A percentile compares a stretch with the other conserved stretches of the same genome.
Evolutionary conservation across 2,113 vertebrate genomes (phyloP).

Genomic region (Reinhardtius hippoglossoides): DNA sequence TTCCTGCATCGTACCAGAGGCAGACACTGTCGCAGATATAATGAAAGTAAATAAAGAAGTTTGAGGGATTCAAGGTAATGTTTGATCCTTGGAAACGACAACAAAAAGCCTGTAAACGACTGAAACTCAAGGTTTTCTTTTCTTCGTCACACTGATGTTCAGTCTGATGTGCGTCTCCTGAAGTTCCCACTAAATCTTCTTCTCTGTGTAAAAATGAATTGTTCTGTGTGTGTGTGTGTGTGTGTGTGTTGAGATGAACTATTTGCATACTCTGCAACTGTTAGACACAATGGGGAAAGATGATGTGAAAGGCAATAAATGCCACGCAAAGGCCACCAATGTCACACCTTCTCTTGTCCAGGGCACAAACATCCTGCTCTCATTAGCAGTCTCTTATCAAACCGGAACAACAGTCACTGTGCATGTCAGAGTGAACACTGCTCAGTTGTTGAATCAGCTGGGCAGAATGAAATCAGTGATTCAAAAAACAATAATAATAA

Average conservation of each 20-base stretch:
- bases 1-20: not conserved
- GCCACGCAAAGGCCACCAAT: constrained; percentile 57
- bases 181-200: not conserved
- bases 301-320: no score
- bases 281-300: no score
- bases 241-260: not conserved
- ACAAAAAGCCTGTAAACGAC: not conserved
- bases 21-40: not conserved
- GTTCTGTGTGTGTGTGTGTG: not conserved
- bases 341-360: constrained; percentile 35
- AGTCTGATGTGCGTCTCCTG: not conserved
- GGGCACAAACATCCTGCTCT: constrained; percentile 1
- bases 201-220: not conserved
- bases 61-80: not conserved
- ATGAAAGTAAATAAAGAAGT: not conserved
- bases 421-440: not conserved
- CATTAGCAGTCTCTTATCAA: not conserved
- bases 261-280: not conserved
- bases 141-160: not conserved
- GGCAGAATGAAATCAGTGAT: no score
- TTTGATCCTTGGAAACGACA: not conserved
- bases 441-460: no score
- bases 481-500: no score
- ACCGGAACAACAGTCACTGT: not conserved
- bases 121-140: constrained; percentile 10